Evolutionary conservation across 2,113 vertebrate genomes (phyloP), one percentile per base, ranked within the genome.

Genomic region (Tamias sibiricus): DNA sequence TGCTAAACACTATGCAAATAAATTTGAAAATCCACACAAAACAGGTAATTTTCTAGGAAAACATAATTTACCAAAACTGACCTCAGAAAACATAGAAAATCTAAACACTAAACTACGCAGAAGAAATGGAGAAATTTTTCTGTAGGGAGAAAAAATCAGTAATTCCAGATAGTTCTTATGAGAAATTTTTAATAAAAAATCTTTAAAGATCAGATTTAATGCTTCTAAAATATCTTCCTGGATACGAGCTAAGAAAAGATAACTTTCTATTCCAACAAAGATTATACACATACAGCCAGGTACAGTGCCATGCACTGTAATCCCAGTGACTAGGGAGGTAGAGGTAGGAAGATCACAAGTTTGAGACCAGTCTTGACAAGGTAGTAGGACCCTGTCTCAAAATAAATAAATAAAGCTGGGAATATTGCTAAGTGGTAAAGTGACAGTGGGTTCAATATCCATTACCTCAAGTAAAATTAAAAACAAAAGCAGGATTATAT

Each of bases 21-120:
- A 22, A 93, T 52, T 22, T 90, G 59, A 82, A 86, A 91, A 49
- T 35, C 35, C 49, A 82, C 32, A 62, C 40, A 77, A 81, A 87
- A 87, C 32, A 11, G 26, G 42, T 77, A 82, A 66, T 90, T 90
- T 86, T 80, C 22, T 71, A 68, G 64, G 32, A 87, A 76, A 77
- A 52, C 26, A 62, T 37, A 64, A 93, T 71, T 91, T 91, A 49
- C 9, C 17, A 66, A 87, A 90, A 95, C 44, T 87, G 68, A 95
- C 13, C 9, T 83, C 49, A 74, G 76, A 94, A 66, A 37, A 94
- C 3, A 93, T 4, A 91, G 75, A 84, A 95, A 91, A 91, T 57
- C 44, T 94, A 37, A 95, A 87, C 2, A 54, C 8, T 54, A 19
- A 91, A 71, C 76, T 83, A 83, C 9, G 84, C 28, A 42, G 20